Evolutionary conservation across 1,140 invertebrate species (phyloP).

Genomic region (Melanaphis sacchari): DNA sequence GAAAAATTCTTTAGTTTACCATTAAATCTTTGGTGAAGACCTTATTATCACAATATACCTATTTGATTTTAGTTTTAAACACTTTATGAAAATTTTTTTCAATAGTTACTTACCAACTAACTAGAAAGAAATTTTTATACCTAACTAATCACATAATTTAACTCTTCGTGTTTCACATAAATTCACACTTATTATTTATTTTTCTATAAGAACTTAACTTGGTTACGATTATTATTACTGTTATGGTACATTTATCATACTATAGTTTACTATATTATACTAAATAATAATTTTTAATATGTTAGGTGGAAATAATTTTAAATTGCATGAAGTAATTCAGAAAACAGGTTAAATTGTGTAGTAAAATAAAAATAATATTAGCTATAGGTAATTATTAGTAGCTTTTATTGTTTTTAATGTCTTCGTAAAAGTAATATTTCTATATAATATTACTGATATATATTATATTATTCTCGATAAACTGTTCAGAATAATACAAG

Average conservation of each 20-base stretch:
- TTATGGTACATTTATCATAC: not conserved
- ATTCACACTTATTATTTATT: not conserved
- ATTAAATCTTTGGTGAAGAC: not conserved
- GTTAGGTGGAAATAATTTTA: not conserved
- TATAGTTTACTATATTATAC: not conserved
- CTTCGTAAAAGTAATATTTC: not conserved
- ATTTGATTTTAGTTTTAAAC: not conserved
- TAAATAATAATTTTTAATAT: not conserved
- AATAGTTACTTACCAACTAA: not conserved
- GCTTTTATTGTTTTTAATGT: not conserved
- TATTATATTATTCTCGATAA: too few species aligned
- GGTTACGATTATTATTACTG: not conserved
- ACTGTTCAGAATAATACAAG: too few species aligned
- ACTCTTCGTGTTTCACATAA: not conserved
- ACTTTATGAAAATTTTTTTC: not conserved
- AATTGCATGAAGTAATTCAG: not conserved
- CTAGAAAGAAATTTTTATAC: not conserved
- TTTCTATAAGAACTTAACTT: not conserved
- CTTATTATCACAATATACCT: not conserved
- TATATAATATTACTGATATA: not conserved
- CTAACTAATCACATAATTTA: not conserved
- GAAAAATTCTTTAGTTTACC: not conserved
- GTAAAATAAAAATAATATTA: not conserved
- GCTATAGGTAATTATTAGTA: not conserved
- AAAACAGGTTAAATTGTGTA: not conserved